phyloP scores from a whole-genome alignment of 2,113 vertebrate genomes.

The Megaceryle torquata region DNA sequence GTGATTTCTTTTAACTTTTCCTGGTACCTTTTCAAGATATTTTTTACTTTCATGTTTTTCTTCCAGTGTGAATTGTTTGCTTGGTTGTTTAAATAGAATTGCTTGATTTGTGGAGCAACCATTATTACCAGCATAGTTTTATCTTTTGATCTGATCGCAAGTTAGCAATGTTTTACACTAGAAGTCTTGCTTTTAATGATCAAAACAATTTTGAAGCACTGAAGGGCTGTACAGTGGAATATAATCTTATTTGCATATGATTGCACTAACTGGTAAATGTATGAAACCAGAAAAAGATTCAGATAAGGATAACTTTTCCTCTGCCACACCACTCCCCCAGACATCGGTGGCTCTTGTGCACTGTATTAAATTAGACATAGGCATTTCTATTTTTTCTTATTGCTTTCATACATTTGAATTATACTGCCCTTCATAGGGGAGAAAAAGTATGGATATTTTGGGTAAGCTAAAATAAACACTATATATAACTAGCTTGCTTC shows the following conservation, averaged over 20 bases:
- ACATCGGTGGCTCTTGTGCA: background rate
- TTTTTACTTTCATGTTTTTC: background rate
- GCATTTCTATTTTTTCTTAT: background rate
- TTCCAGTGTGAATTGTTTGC: background rate
- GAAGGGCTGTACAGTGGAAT: background rate
- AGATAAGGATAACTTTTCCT: background rate
- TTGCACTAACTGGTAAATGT: background rate
- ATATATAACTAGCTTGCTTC: background rate
- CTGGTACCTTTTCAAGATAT: background rate
- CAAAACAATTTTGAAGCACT: background rate
- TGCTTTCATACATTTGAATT: background rate
- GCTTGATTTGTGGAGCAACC: background rate
- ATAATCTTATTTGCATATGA: background rate
- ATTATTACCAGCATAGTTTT: background rate
- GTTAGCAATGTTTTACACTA: background rate
- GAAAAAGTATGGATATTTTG: background rate
- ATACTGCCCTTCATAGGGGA: background rate
- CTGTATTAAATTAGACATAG: background rate
- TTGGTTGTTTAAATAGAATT: background rate
- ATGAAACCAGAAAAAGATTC: background rate
- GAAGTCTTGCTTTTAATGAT: background rate
- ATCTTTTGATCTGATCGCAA: background rate
- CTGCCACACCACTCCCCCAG: too few species aligned
- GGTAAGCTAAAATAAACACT: background rate
- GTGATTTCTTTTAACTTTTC: background rate